Base-by-base conservation (phyloP, 2,113 vertebrate species). In the Corydoras maculifer region DNA sequence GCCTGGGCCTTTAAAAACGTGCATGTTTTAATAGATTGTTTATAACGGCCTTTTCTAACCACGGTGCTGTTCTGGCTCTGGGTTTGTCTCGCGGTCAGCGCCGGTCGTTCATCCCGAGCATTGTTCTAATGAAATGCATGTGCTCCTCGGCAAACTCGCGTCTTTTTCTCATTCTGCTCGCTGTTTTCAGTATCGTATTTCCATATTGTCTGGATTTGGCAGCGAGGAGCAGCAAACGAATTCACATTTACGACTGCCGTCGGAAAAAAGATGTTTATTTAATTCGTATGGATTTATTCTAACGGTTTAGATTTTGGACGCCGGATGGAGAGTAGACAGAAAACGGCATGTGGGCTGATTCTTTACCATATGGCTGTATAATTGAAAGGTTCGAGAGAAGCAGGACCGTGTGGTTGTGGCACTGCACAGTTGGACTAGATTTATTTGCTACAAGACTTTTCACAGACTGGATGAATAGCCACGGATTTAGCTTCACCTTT, bases 381-480 rank as follows among this genome's bases (percentile, higher is more conserved):
- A 73, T 65, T 62, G 65, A 65, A 69, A 49, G 48, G 43, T 48
- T 50, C 9, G 25, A 75, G 66, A 15, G 49, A 59, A 60, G 58
- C 58, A 9, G 65, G 53, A 13, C n/a, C 53, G 12, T 72, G 61
- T 69, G 60, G 48, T 69, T 73, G 35, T 57, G 55, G 58, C 50
- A 58, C 58, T 18, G 69, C 58, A 62, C 53, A 72, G 65, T 68
- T 55, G 48, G 49, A 48, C 55, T 69, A 12, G 58, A 29, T 66
- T 73, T 75, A 69, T 69, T 75, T 75, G 81, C 78, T 75, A 25
- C 64, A 77, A 78, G 79, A 79, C 83, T 84, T 85, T 88, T 87
- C 82, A 83, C 79, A 62, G 75, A 71, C 82, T 77, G 83, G 73
- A 79, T 62, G 63, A 75, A 77, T 72, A 78, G 70, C 76, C 78